Conservation (phyloP, 2,113 vertebrate species). For the Azemiops feae region DNA sequence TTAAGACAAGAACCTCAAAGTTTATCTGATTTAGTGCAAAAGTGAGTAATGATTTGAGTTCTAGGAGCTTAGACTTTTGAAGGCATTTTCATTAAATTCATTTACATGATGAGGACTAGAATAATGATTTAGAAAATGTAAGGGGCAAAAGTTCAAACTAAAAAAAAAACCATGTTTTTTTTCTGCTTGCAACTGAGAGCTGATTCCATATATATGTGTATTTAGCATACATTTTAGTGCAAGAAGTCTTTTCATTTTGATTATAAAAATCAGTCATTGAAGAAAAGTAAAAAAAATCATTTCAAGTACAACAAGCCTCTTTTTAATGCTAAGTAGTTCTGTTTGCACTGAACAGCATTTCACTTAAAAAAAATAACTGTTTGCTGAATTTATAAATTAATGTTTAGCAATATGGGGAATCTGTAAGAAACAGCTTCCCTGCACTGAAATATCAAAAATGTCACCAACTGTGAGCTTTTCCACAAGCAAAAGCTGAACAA, state of each 20-base stretch:
- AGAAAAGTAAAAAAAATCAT: conserved; percentile 17
- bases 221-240: not conserved
- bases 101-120: not conserved
- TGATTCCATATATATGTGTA: not conserved
- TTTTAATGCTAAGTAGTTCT: conserved; percentile 26
- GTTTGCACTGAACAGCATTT: conserved; percentile 24
- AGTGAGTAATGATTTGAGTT: not conserved
- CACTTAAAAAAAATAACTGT: conserved; percentile 22
- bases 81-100: not conserved
- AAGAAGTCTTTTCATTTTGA: not conserved
- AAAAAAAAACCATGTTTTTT: not conserved
- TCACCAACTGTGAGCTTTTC: conserved; percentile 45
- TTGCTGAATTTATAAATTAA: conserved; percentile 40
- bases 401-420: conserved; percentile 38
- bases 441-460: conserved; percentile 48
- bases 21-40: not conserved
- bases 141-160: not conserved
- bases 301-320: conserved; percentile 30
- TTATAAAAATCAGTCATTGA: conserved; percentile 23
- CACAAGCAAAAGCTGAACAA: conserved; percentile 45
- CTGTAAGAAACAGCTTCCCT: conserved; percentile 47
- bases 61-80: not conserved
- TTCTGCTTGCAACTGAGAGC: not conserved
- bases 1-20: not conserved
- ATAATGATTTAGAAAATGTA: not conserved